Conservation (phyloP, 1,140 invertebrate genomes). For the Homarus americanus region DNA sequence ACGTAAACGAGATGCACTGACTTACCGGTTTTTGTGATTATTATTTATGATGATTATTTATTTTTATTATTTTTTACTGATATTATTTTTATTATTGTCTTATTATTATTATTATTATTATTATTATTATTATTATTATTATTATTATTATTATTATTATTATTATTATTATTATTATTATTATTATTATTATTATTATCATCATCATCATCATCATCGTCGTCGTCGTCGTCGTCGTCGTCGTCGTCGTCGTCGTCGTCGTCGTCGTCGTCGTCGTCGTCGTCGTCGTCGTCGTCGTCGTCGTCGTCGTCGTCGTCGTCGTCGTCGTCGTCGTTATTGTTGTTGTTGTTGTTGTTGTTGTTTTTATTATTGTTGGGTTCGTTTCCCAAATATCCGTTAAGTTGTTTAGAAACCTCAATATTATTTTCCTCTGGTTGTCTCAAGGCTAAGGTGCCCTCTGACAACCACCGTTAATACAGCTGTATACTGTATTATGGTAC, state of each 20-base stretch:
- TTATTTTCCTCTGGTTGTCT: too few relatives aligned
- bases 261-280: not conserved
- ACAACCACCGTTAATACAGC: too few relatives aligned
- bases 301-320: not conserved
- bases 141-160: slow-evolving; percentile 39
- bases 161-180: slow-evolving; percentile 32
- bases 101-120: slow-evolving; percentile 35
- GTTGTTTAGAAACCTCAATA: too few relatives aligned
- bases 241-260: not conserved
- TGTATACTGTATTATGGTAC: too few relatives aligned
- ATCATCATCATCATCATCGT: slow-evolving; percentile 16
- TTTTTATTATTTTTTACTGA: not conserved
- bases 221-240: not conserved
- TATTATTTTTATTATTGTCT: not conserved
- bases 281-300: not conserved
- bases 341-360: too few relatives aligned
- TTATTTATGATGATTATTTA: too few relatives aligned
- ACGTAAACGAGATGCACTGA: too few relatives aligned
- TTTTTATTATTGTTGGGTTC: too few relatives aligned
- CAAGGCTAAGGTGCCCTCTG: too few relatives aligned
- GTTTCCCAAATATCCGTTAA: too few relatives aligned
- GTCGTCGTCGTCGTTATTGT: not conserved
- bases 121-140: slow-evolving; percentile 39
- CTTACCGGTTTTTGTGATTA: too few relatives aligned
- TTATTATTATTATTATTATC: slow-evolving; percentile 28